Conservation (phyloP, 2,888 invertebrate species). For the Heliconius hortense region DNA sequence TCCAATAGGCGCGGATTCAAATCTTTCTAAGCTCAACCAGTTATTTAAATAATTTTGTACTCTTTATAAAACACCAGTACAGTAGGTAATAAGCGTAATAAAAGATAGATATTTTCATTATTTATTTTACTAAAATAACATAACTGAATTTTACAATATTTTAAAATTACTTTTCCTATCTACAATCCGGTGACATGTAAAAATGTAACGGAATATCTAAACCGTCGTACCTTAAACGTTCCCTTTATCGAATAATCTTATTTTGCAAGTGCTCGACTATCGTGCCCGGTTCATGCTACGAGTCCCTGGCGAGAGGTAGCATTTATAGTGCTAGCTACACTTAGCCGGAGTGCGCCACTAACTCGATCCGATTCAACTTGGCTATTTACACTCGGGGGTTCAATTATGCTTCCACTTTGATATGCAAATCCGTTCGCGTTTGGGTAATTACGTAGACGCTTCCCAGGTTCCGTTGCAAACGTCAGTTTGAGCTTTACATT, state of each 20-base stretch:
- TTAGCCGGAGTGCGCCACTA: constrained; percentile 68
- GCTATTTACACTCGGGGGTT: constrained; percentile 76
- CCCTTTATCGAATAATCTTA: constrained; percentile 42
- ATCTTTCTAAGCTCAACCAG: no score
- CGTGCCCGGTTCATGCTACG: constrained; percentile 39
- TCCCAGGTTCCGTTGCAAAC: constrained; percentile 67
- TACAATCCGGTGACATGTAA: constrained; percentile 4
- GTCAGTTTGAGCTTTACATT: constrained; percentile 57
- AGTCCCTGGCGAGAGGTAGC: constrained; percentile 42
- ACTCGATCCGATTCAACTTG: constrained; percentile 77
- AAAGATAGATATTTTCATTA: no score
- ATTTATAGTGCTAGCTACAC: constrained; percentile 60
- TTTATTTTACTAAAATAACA: no score
- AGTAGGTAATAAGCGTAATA: neutral
- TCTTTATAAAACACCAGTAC: no score
- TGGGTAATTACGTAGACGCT: constrained; percentile 77
- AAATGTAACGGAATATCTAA: constrained; percentile 20
- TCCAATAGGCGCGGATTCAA: no score
- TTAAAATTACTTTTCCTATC: constrained; percentile 1
- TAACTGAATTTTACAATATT: no score
- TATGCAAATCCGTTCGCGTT: constrained; percentile 78
- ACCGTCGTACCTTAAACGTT: constrained; percentile 33
- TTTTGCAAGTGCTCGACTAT: constrained; percentile 40
- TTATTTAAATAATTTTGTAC: no score
- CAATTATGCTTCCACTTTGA: constrained; percentile 79